Evolutionary conservation across 2,113 vertebrate genomes (phyloP), one percentile per base, ranked within the genome.

Genomic region (Lampris megalopsis): DNA sequence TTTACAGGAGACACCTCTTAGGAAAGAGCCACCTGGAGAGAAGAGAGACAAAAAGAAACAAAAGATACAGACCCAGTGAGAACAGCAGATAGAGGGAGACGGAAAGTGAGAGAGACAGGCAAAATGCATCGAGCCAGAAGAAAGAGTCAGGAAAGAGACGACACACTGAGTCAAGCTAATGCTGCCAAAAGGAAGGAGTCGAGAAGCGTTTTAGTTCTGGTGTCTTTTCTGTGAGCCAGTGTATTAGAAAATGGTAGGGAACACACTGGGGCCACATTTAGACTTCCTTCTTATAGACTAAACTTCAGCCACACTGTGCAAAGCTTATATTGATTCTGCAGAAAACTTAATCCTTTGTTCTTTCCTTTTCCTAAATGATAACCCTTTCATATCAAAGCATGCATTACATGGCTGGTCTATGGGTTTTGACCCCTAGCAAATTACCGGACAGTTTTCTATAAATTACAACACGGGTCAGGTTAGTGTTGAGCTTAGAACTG

Each of bases 1-100:
- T 90, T 84, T 86, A 91, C 73, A 86, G 70, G 73, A 50, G 82
- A 79, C 68, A 75, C 72, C 57, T 84, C 71, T 69, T 76, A 86
- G 73, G n/a, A 81, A 60, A 59, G 41, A 2, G 65, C 72, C 75
- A 81, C 81, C 91, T 92, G 79, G 49, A 80, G 47, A 10, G 64
- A 53, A 86, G 74, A 82, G 1, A 84, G 57, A 73, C 47, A 73
- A 45, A 77, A 58, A 81, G 11, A 83, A 8, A 81, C 4, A 58
- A 60, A 5, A 77, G 53, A 68, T 4, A 79, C 49, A 81, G 5
- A 85, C 8, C 73, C 11, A 79, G 54, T 66, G 40, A 71, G 6
- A 74, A n/a, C 45, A 24, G 40, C 36, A 57, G 5, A 70, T 4
- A 79, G 11, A 61, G 43, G 36, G 52, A 74, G 36, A 79, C 1